Percentiles rank a stretch among this genome's conserved stretches.
These are phyloP conservation scores for Cryptotermes secundus DNA, from an alignment of 1,140 invertebrate species.

Conservation along the genomic window DNA sequence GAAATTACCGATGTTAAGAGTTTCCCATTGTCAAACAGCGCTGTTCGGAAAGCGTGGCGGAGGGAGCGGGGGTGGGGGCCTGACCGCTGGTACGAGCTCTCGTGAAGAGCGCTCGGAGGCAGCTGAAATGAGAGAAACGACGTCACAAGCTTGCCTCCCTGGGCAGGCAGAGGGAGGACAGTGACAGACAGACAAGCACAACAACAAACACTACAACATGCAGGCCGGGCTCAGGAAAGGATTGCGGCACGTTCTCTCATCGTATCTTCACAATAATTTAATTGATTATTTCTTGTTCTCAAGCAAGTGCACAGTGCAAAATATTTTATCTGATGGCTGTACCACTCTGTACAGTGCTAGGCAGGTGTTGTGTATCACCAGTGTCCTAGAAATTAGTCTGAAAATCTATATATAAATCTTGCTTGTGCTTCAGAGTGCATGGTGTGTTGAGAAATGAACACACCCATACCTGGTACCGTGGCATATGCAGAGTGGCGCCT, in stretches of 20 bases:
- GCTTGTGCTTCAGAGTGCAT: constrained; percentile 8
- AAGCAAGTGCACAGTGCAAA: neutral
- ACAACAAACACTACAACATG: constrained; percentile 35
- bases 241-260: neutral
- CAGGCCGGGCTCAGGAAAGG: neutral
- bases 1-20: constrained; percentile 54
- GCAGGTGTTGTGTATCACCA: too few relatives aligned
- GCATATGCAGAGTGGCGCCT: constrained; percentile 41
- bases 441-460: neutral
- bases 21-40: constrained; percentile 69
- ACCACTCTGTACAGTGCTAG: neutral
- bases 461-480: constrained; percentile 39
- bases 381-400: too few relatives aligned
- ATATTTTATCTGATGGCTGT: neutral
- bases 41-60: constrained; percentile 65
- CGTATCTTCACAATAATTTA: neutral
- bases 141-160: constrained; percentile 21
- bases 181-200: neutral
- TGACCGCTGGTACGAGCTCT: constrained; percentile 53
- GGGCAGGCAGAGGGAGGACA: neutral
- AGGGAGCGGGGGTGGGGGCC: constrained; percentile 64
- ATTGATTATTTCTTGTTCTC: neutral
- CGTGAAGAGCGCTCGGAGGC: constrained; percentile 63
- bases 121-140: constrained; percentile 52
- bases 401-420: too few relatives aligned